Conservation (phyloP, 2,888 invertebrate genomes). For the Troides helena region DNA sequence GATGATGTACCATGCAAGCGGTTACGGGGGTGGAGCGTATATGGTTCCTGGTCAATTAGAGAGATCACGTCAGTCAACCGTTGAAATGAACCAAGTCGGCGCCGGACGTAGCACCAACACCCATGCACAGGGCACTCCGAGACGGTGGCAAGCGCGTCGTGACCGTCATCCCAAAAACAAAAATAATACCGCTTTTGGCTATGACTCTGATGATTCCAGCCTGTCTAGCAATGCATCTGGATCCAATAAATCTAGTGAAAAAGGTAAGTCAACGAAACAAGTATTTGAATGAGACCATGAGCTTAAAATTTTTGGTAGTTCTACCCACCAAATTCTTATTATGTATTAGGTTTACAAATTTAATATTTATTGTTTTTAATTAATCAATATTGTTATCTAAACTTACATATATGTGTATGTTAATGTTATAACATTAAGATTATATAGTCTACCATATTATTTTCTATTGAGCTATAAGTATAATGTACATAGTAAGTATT, state of each 20-base stretch:
- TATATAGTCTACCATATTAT: background rate
- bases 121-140: slow-evolving; percentile 45
- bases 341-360: background rate
- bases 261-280: slow-evolving; percentile 46
- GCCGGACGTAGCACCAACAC: slow-evolving; percentile 42
- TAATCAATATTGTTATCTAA: too few relatives aligned
- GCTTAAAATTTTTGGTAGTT: background rate
- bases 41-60: slow-evolving; percentile 56
- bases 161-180: slow-evolving; percentile 50
- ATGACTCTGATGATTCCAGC: slow-evolving; percentile 75
- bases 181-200: slow-evolving; percentile 65
- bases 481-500: background rate
- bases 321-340: slow-evolving; percentile 1
- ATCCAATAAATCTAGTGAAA: slow-evolving; percentile 69
- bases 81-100: slow-evolving; percentile 56
- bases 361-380: too few relatives aligned
- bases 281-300: background rate
- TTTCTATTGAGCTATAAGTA: background rate
- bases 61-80: slow-evolving; percentile 59
- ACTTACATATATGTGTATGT: too few relatives aligned
- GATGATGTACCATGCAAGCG: slow-evolving; percentile 64
- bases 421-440: too few relatives aligned
- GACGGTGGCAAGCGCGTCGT: slow-evolving; percentile 56
- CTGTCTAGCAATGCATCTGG: slow-evolving; percentile 75
- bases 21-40: slow-evolving; percentile 59